These are phyloP conservation scores for Agrotis ipsilon DNA, from an alignment of 2,888 invertebrate genomes.

Conservation along the genomic window DNA sequence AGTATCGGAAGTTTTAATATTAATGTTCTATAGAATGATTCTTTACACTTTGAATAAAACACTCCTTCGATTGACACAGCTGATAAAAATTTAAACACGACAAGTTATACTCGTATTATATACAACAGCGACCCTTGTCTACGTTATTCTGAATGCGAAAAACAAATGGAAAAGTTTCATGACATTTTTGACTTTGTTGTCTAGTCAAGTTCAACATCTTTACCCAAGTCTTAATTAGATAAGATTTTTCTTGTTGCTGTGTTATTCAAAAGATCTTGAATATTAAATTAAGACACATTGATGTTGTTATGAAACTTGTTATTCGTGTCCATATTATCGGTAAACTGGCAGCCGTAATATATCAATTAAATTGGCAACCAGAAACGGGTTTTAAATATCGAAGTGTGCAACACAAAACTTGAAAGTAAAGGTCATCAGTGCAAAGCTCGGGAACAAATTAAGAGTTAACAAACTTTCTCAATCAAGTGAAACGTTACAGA, in stretches of 20 bases:
- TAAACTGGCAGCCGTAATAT: conserved; percentile 34
- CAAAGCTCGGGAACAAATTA: conserved; percentile 63
- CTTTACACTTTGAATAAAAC: conserved; percentile 8
- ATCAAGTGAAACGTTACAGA: conserved; percentile 79
- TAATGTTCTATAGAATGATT: conserved; percentile 13
- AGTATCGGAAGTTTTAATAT: conserved; percentile 44
- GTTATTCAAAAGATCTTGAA: conserved; percentile 40
- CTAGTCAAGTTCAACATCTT: conserved; percentile 5
- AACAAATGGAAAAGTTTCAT: conserved; percentile 9
- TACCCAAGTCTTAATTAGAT: conserved; percentile 11
- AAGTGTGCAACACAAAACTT: conserved; percentile 34
- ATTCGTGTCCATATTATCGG: conserved; percentile 35
- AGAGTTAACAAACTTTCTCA: conserved; percentile 73
- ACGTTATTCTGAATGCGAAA: conserved; percentile 8
- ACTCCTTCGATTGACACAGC: conserved; percentile 39
- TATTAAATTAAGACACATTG: conserved; percentile 5
- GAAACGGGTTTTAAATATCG: conserved; percentile 48
- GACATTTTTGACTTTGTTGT: conserved; percentile 35
- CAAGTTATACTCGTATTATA: too few relatives aligned
- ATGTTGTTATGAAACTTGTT: conserved; percentile 41
- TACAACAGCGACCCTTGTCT: background rate
- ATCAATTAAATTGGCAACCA: conserved; percentile 43
- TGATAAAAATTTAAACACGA: conserved; percentile 32
- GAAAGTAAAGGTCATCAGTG: conserved; percentile 52
- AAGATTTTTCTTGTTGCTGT: conserved; percentile 26